These are phyloP conservation scores for Burhinus oedicnemus DNA, from an alignment of 2,113 vertebrate genomes.

Conservation along the genomic window DNA sequence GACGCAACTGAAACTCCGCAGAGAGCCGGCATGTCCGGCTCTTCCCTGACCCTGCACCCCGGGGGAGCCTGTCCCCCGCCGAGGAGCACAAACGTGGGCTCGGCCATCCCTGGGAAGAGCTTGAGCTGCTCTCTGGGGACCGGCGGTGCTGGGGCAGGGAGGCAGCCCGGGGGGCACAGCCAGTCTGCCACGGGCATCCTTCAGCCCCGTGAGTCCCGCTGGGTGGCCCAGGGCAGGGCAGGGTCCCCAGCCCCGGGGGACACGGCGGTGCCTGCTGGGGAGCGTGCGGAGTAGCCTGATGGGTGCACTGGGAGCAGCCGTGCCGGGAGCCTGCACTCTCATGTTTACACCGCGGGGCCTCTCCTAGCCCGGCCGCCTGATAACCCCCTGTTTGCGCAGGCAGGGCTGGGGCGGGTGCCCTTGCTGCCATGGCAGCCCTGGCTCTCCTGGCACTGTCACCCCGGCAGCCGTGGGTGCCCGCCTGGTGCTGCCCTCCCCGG, in stretches of 20 bases:
- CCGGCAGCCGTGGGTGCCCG: fast-evolving
- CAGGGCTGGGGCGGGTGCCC: not conserved
- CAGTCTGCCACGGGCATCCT: not conserved
- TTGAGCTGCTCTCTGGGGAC: not conserved
- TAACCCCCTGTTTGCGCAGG: not conserved
- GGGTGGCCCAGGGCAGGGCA: not conserved
- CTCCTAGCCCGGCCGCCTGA: fast-evolving
- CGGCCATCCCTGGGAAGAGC: too few relatives aligned
- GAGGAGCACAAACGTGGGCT: not conserved
- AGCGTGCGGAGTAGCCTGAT: not conserved
- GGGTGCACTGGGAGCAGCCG: not conserved
- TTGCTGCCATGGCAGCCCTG: not conserved
- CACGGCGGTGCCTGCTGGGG: not conserved
- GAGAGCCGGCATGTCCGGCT: fast-evolving
- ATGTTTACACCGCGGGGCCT: not conserved
- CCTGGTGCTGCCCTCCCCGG: not conserved
- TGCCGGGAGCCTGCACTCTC: not conserved
- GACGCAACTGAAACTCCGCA: fast-evolving
- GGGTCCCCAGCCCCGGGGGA: not conserved
- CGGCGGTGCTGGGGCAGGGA: not conserved
- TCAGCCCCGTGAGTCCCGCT: fast-evolving
- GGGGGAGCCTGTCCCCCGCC: not conserved
- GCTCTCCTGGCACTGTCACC: not conserved
- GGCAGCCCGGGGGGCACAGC: not conserved
- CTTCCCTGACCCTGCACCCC: fast-evolving